A percentile compares a stretch with the other conserved stretches of the same genome.
These are phyloP conservation scores for Drosophila kokeensis DNA, from an alignment of 2,888 invertebrate species.

Conservation along the genomic window DNA sequence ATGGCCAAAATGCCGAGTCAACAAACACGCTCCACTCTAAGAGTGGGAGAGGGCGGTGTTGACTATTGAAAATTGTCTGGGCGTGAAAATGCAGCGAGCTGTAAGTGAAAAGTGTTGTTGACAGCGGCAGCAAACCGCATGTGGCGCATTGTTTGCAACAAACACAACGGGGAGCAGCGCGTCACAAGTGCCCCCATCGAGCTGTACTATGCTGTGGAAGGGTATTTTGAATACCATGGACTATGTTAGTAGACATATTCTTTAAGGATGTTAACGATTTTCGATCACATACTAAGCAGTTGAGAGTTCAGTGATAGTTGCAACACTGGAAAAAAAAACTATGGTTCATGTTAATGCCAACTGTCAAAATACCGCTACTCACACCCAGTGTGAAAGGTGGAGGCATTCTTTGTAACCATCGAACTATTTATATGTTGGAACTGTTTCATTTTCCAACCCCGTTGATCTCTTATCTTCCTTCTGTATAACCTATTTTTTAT, in stretches of 20 bases:
- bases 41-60: background rate
- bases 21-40: background rate
- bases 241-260: background rate
- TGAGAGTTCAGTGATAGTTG: background rate
- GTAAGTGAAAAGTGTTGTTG: conserved; percentile 38
- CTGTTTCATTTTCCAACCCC: background rate
- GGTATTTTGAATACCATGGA: background rate
- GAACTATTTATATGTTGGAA: background rate
- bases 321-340: background rate
- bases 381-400: background rate
- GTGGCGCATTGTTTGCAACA: conserved; percentile 18
- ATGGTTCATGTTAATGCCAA: background rate
- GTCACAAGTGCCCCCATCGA: background rate
- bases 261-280: conserved; percentile 1
- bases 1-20: conserved; percentile 2
- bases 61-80: conserved; percentile 17
- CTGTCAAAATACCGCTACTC: background rate
- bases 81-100: conserved; percentile 27
- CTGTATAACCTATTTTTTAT: background rate
- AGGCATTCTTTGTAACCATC: background rate
- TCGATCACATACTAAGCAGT: background rate
- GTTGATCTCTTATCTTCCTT: background rate
- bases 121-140: conserved; percentile 15
- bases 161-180: conserved; percentile 2
- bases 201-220: background rate